These are phyloP conservation scores for Strigamia crassipes DNA, from an alignment of 2,888 invertebrate genomes.

Conservation along the genomic window DNA sequence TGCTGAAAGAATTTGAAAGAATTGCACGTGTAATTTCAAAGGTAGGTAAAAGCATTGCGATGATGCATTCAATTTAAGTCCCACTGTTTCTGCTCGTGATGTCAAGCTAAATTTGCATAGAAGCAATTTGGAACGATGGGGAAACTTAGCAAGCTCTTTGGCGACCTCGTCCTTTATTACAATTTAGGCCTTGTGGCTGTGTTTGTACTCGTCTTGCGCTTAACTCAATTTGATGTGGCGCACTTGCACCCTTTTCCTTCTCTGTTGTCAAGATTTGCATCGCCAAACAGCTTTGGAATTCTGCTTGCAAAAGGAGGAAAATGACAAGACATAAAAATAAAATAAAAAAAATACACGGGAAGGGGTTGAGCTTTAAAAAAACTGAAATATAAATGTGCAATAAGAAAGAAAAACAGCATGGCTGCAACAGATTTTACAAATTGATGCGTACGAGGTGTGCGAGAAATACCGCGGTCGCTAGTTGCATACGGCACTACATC, in stretches of 20 bases:
- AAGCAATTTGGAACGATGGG: not conserved
- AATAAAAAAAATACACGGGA: not conserved
- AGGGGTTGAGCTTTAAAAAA: not conserved
- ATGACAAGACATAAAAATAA: not conserved
- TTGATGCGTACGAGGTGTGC: not conserved
- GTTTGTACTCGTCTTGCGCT: slow-evolving; percentile 26
- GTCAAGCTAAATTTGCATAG: slow-evolving; percentile 22
- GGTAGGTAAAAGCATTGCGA: not conserved
- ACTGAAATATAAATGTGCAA: not conserved
- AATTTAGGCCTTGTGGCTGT: slow-evolving; percentile 30
- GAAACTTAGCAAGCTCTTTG: slow-evolving; percentile 17
- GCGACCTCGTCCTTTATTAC: slow-evolving; percentile 27
- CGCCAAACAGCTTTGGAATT: not conserved
- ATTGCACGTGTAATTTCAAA: not conserved
- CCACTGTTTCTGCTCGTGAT: not conserved
- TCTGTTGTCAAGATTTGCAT: slow-evolving; percentile 22
- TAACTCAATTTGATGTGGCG: slow-evolving; percentile 23
- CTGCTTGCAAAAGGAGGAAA: not conserved
- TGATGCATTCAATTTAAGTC: not conserved
- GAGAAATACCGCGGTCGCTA: not conserved
- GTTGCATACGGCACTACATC: not conserved
- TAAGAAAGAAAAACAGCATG: not conserved
- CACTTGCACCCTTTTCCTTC: not conserved
- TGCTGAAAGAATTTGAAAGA: not conserved
- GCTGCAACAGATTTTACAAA: slow-evolving; percentile 2